Evolutionary conservation across 1,140 invertebrate species (phyloP), one percentile per base, ranked within the genome.

Genomic region (Dinothrombium tinctorium): DNA sequence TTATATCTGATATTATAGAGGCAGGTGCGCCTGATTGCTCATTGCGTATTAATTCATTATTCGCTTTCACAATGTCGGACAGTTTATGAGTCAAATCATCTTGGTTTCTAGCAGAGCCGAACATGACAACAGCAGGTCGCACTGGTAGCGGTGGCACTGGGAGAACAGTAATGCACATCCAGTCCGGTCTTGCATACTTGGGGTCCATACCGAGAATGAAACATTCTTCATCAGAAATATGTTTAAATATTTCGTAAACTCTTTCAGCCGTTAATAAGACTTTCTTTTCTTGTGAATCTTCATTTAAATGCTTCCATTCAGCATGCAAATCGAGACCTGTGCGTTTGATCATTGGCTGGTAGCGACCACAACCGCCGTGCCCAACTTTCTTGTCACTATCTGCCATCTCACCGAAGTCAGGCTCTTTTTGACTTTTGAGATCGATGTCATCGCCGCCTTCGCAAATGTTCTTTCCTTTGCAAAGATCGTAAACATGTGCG

Each of bases 11-110:
- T 21, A 99, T 78, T 6, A 99, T 84, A 55, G 98, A 92, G 17
- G 89, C 78, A 0, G 94, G 89, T 19, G 86, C 87, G 24, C 94
- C 94, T 36, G 76, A 74, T 50, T 84, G 73, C 62, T 99, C 94
- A 61, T 98, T 98, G 44, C 82, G 71, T 40, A 76, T 65, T 19
- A 99, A 58, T 58, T 99, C 89, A 61, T 95, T 96, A 56, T 99
- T 99, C 2, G 82, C 71, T 66, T 99, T 99, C 25, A 99, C 86
- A 29, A 99, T 98, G 57, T 99, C 94, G 0, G 90, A 72, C 9
- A 99, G 62, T 63, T 99, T 99, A 57, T 99, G 89, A 0, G 94
- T 99, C 46, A 99, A 69, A 71, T 99, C 94, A 58, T 99, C 94
- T 61, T 94, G 73, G 29, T 96, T 98, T 56, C 86, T 79, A 1